phyloP scores from a whole-genome alignment of 2,888 invertebrate genomes.

The Cryptus viduatorius region DNA sequence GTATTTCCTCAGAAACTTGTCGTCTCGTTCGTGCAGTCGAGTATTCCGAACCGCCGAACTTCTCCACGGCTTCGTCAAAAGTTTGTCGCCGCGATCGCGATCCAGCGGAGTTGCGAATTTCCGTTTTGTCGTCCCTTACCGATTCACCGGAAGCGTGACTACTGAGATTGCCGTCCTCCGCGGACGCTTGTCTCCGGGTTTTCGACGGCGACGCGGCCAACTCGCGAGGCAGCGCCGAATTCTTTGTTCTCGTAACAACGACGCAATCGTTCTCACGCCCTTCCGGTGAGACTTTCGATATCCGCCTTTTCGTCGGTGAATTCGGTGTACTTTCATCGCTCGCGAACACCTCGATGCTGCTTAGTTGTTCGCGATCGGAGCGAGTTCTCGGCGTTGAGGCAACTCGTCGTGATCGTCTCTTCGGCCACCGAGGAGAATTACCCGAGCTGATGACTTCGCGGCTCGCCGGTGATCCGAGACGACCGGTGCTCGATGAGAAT shows the following conservation, averaged over 20 bases:
- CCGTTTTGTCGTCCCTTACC: slow-evolving; percentile 5
- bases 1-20: slow-evolving; percentile 79
- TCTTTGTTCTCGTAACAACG: slow-evolving; percentile 60
- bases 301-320: slow-evolving; percentile 79
- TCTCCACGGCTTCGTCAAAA: slow-evolving; percentile 60
- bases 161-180: slow-evolving; percentile 38
- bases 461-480: slow-evolving; percentile 71
- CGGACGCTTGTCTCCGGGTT: slow-evolving; percentile 64
- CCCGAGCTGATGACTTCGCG: slow-evolving; percentile 77
- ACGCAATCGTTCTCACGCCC: slow-evolving; percentile 56
- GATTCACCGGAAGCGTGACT: slow-evolving; percentile 30
- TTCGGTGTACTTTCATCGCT: slow-evolving; percentile 77
- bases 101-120: slow-evolving; percentile 7
- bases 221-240: slow-evolving; percentile 66
- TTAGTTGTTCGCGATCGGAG: slow-evolving; percentile 48
- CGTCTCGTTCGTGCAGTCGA: slow-evolving; percentile 65
- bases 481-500: slow-evolving; percentile 73
- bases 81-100: slow-evolving; percentile 61
- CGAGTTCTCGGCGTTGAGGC: slow-evolving; percentile 58
- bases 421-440: slow-evolving; percentile 76
- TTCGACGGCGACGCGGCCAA: slow-evolving; percentile 73
- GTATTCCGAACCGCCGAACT: slow-evolving; percentile 59
- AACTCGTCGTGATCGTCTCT: slow-evolving; percentile 58
- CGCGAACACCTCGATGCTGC: slow-evolving; percentile 53
- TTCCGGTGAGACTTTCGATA: slow-evolving; percentile 72